Evolutionary conservation across 2,888 invertebrate genomes (phyloP).

Genomic region (Copidosoma aretas): DNA sequence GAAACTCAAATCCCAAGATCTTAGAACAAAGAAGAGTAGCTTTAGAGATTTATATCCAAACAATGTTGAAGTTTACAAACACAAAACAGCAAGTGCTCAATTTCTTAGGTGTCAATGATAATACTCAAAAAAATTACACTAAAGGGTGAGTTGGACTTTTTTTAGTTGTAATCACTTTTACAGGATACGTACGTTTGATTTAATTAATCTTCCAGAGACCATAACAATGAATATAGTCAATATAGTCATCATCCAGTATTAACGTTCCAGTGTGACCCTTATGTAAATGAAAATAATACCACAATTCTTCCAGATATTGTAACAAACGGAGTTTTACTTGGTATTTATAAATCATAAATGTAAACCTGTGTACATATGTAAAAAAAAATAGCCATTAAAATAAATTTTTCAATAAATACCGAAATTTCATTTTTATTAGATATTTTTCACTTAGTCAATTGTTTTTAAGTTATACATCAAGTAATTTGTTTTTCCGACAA

Average conservation of each 20-base stretch:
- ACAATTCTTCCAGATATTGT: conserved; percentile 61
- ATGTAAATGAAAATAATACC: conserved; percentile 51
- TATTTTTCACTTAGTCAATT: neutral
- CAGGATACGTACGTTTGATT: conserved; percentile 2
- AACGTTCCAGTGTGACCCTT: conserved; percentile 61
- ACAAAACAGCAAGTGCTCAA: conserved; percentile 62
- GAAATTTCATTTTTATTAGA: neutral
- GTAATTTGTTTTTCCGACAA: no score
- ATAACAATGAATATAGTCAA: conserved; percentile 40
- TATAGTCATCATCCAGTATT: conserved; percentile 59
- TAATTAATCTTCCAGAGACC: conserved; percentile 32
- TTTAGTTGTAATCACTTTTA: neutral
- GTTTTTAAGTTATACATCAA: no score
- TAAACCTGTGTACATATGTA: conserved; percentile 20
- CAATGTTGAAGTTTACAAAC: conserved; percentile 62
- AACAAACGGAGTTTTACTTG: conserved; percentile 61
- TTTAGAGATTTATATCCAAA: conserved; percentile 66
- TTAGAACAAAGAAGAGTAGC: conserved; percentile 66
- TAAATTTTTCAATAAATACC: conserved; percentile 22
- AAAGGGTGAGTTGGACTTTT: conserved; percentile 47
- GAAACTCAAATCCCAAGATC: conserved; percentile 67
- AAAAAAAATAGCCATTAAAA: conserved; percentile 25
- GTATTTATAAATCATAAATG: conserved; percentile 55
- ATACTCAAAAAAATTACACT: conserved; percentile 43
- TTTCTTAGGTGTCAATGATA: conserved; percentile 61